A percentile compares a stretch with the other conserved stretches of the same genome.
phyloP scores from a whole-genome alignment of 2,888 invertebrate species.

The Listrodromus nycthemerus region DNA sequence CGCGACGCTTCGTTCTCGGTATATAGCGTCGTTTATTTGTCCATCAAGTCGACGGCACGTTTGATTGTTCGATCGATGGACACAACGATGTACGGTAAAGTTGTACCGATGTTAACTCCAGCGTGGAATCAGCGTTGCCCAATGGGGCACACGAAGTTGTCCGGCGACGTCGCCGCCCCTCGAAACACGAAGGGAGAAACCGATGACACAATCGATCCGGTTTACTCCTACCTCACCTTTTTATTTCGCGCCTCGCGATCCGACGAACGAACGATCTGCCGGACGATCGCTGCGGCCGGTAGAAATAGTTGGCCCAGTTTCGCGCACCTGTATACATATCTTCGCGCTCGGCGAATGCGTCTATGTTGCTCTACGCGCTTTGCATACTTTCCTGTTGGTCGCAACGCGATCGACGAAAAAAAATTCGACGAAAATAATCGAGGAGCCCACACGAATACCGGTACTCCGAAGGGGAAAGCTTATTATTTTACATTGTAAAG shows the following conservation, averaged over 20 bases:
- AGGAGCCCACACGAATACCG: too few relatives aligned
- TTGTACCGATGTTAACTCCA: not conserved
- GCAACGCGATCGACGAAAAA: not conserved
- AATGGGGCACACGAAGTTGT: slow-evolving; percentile 60
- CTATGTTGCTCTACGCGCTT: slow-evolving; percentile 15
- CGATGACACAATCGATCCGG: slow-evolving; percentile 70
- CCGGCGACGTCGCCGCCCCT: slow-evolving; percentile 60
- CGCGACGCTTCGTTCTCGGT: not conserved
- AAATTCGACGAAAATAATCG: not conserved
- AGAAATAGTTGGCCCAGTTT: slow-evolving; percentile 71
- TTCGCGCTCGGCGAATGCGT: slow-evolving; percentile 24
- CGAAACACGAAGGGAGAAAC: slow-evolving; percentile 50
- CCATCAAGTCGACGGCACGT: not conserved
- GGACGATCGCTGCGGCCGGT: slow-evolving; percentile 53
- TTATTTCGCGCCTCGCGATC: slow-evolving; percentile 46
- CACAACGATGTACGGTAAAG: not conserved
- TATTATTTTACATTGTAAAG: too few relatives aligned
- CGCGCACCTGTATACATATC: slow-evolving; percentile 64
- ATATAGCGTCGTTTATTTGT: not conserved
- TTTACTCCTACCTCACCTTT: slow-evolving; percentile 36
- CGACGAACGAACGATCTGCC: slow-evolving; percentile 57
- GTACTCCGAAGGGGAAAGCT: too few relatives aligned
- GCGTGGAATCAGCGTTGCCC: not conserved
- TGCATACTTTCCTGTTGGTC: slow-evolving; percentile 32
- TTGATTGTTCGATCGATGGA: slow-evolving; percentile 4